Conservation (phyloP, 2,888 invertebrate genomes). For the Norana najaformis region DNA sequence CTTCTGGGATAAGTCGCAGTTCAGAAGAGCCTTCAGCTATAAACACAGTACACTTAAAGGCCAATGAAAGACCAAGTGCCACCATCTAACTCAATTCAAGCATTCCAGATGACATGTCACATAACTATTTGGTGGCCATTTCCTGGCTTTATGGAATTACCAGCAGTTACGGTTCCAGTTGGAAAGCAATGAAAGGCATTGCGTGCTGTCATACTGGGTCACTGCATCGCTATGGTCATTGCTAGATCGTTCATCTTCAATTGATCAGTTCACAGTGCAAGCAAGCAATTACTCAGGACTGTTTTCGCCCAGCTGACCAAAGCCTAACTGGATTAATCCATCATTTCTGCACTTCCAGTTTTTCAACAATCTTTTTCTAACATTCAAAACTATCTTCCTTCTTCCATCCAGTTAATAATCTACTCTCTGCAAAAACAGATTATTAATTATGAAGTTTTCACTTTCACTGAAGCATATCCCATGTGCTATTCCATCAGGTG, state of each 20-base stretch:
- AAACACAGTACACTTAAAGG: neutral
- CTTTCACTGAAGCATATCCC: too few relatives aligned
- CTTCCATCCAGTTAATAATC: too few relatives aligned
- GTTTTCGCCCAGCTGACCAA: neutral
- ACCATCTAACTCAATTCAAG: neutral
- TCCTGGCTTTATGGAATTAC: neutral
- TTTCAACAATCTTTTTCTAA: too few relatives aligned
- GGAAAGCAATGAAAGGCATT: slow-evolving; percentile 4
- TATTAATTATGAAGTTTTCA: too few relatives aligned
- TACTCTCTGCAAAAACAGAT: too few relatives aligned
- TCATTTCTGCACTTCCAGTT: neutral
- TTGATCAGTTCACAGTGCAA: slow-evolving; percentile 13
- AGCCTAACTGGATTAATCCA: neutral
- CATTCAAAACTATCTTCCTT: too few relatives aligned
- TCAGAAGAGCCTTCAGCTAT: neutral
- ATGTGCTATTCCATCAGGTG: too few relatives aligned
- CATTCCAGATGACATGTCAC: neutral
- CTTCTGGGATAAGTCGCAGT: neutral
- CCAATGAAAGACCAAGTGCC: neutral
- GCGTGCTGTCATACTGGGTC: neutral
- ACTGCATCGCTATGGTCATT: neutral
- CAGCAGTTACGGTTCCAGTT: neutral
- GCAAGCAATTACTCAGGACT: neutral
- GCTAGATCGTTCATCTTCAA: neutral
- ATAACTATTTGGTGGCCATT: neutral